A percentile compares a stretch with the other conserved stretches of the same genome.
These are phyloP conservation scores for Forbesichthys papilliferus DNA, from an alignment of 2,113 vertebrate genomes.

Conservation along the genomic window DNA sequence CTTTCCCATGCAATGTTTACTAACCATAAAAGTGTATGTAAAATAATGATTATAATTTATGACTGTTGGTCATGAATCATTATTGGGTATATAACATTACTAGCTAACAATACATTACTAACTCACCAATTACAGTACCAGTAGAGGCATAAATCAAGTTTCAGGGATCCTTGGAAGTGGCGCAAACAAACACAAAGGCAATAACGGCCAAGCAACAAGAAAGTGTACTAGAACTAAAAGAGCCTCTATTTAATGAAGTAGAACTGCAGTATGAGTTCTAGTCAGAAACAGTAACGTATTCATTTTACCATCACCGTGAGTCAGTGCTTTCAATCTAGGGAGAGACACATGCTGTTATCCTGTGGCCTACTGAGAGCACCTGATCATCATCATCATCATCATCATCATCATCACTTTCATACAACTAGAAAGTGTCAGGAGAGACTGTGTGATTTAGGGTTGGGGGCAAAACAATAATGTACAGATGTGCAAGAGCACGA, in stretches of 20 bases:
- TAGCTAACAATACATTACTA: too few species aligned
- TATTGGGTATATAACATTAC: background rate
- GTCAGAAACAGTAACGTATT: constrained; percentile 43
- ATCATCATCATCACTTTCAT: too few species aligned
- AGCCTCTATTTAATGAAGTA: constrained; percentile 25
- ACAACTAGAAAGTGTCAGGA: too few species aligned
- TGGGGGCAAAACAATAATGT: too few species aligned
- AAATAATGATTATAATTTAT: too few species aligned
- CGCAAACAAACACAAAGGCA: constrained; percentile 19
- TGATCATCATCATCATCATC: background rate
- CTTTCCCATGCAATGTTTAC: too few species aligned
- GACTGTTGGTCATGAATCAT: background rate
- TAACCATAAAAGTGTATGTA: too few species aligned
- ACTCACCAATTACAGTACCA: background rate
- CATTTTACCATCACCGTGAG: constrained; percentile 68
- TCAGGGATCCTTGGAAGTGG: constrained; percentile 12
- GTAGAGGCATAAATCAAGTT: constrained; percentile 15
- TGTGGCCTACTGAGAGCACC: background rate
- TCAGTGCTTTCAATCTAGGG: constrained; percentile 70
- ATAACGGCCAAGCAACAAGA: constrained; percentile 26
- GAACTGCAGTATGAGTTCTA: constrained; percentile 27
- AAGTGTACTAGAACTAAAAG: constrained; percentile 4
- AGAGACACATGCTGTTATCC: constrained; percentile 48
- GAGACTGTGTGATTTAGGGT: too few species aligned
- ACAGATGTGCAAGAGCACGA: too few species aligned